Percentiles rank a stretch among this genome's conserved stretches.
phyloP scores from a whole-genome alignment of 2,888 invertebrate species.

The Oegoconia quadripuncta region DNA sequence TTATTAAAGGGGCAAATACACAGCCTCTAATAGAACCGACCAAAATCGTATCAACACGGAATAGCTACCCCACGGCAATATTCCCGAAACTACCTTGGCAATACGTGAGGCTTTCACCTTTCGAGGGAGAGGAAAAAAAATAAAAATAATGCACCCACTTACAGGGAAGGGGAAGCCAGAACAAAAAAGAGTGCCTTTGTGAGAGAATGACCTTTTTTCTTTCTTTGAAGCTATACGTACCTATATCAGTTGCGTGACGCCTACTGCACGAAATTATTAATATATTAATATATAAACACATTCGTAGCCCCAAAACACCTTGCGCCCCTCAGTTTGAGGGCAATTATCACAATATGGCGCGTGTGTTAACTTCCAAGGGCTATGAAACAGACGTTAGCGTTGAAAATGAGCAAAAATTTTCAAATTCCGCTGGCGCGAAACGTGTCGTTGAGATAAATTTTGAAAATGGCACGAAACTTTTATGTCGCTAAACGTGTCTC shows the following conservation, averaged over 20 bases:
- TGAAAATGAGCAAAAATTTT: too few relatives aligned
- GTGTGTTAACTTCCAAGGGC: conserved; percentile 12
- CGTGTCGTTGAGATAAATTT: too few relatives aligned
- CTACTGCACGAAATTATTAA: conserved; percentile 23
- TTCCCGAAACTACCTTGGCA: conserved; percentile 22
- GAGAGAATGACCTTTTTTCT: conserved; percentile 34
- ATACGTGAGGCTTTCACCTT: conserved; percentile 27
- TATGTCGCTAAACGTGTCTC: too few relatives aligned
- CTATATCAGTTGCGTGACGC: conserved; percentile 26
- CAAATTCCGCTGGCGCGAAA: too few relatives aligned
- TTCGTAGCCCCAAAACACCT: conserved; percentile 18
- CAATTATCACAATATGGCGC: conserved; percentile 26
- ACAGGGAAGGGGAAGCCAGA: conserved; percentile 18
- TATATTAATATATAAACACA: conserved; percentile 12
- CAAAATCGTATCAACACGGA: conserved; percentile 7
- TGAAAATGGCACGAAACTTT: too few relatives aligned
- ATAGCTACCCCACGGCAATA: conserved; percentile 17
- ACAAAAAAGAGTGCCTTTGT: conserved; percentile 33
- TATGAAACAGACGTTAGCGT: conserved; percentile 14
- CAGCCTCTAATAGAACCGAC: too few relatives aligned
- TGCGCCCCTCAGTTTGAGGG: conserved; percentile 18
- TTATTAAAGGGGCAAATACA: too few relatives aligned
- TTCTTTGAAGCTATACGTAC: too few relatives aligned
- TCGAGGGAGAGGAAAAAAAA: conserved; percentile 10
- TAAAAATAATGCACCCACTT: conserved; percentile 17